Evolutionary conservation across 2,888 invertebrate genomes (phyloP).

Genomic region (Trichogramma dendrolimi): DNA sequence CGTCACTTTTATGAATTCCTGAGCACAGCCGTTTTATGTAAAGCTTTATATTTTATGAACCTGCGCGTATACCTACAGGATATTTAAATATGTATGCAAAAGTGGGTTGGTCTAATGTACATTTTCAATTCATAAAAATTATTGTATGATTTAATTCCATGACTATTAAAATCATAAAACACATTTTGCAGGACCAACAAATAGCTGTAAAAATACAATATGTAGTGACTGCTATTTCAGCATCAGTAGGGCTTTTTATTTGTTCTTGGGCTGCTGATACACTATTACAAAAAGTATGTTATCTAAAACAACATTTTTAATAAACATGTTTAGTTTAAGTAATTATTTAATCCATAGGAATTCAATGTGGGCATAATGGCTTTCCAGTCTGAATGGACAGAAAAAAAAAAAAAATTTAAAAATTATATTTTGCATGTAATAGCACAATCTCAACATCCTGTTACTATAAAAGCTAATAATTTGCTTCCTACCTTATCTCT

Average conservation of each 20-base stretch:
- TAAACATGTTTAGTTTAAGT: not conserved
- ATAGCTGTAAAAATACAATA: slow-evolving; percentile 33
- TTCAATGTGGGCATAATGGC: slow-evolving; percentile 10
- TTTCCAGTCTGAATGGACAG: slow-evolving; percentile 15
- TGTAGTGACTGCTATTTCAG: slow-evolving; percentile 31
- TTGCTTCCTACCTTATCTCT: slow-evolving; percentile 17
- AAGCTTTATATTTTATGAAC: too few relatives aligned
- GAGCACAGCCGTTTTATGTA: too few relatives aligned
- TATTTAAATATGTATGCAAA: too few relatives aligned
- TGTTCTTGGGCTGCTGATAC: slow-evolving; percentile 41
- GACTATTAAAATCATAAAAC: too few relatives aligned
- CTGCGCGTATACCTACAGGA: too few relatives aligned
- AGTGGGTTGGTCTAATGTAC: too few relatives aligned
- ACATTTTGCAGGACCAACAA: slow-evolving; percentile 29
- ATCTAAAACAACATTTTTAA: not conserved
- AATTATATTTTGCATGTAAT: slow-evolving; percentile 14
- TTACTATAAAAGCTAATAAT: slow-evolving; percentile 8
- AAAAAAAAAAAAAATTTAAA: slow-evolving; percentile 7
- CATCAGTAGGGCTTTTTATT: slow-evolving; percentile 37
- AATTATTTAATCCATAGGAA: slow-evolving; percentile 1
- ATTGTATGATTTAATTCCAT: slow-evolving; percentile 5
- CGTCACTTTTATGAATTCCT: too few relatives aligned
- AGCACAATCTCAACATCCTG: slow-evolving; percentile 15
- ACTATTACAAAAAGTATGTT: slow-evolving; percentile 34
- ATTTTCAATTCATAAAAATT: not conserved